These are phyloP conservation scores for Eupelmus urozonus DNA, from an alignment of 2,888 invertebrate genomes.

Conservation along the genomic window DNA sequence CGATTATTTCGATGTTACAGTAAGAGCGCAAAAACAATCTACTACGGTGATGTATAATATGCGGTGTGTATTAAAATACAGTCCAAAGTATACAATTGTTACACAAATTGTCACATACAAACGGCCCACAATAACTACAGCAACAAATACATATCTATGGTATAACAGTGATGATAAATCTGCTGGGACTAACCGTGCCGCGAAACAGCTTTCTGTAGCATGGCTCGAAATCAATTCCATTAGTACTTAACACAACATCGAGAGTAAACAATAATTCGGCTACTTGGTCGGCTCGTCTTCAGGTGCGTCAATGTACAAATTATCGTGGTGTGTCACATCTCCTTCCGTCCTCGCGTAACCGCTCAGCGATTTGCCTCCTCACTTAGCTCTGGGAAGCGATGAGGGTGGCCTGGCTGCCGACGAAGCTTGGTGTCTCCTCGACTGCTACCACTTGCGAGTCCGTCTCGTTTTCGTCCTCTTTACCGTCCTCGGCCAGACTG, in stretches of 20 bases:
- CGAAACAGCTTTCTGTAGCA: conserved; percentile 8
- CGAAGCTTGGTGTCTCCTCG: conserved; percentile 40
- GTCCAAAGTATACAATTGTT: background rate
- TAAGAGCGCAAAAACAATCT: conserved; percentile 29
- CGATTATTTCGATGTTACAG: too few relatives aligned
- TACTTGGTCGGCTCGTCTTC: conserved; percentile 7
- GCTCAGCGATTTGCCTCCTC: background rate
- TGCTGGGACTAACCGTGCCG: conserved; percentile 44
- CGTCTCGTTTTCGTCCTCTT: conserved; percentile 66
- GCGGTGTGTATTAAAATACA: conserved; percentile 13
- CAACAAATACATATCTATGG: conserved; percentile 10
- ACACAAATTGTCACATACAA: conserved; percentile 15
- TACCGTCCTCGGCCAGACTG: conserved; percentile 62
- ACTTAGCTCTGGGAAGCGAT: conserved; percentile 39
- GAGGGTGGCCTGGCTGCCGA: conserved; percentile 58
- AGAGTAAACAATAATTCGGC: conserved; percentile 14
- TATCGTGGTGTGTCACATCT: background rate
- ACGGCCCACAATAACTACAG: conserved; percentile 8
- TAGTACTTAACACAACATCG: conserved; percentile 33
- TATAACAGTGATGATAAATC: background rate
- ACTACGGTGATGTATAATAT: conserved; percentile 31
- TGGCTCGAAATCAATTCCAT: background rate
- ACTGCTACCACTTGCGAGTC: conserved; percentile 36
- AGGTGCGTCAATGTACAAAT: background rate
- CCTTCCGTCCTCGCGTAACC: background rate